Evolutionary conservation across 2,888 invertebrate genomes (phyloP).

Genomic region (Acrobasis repandana): DNA sequence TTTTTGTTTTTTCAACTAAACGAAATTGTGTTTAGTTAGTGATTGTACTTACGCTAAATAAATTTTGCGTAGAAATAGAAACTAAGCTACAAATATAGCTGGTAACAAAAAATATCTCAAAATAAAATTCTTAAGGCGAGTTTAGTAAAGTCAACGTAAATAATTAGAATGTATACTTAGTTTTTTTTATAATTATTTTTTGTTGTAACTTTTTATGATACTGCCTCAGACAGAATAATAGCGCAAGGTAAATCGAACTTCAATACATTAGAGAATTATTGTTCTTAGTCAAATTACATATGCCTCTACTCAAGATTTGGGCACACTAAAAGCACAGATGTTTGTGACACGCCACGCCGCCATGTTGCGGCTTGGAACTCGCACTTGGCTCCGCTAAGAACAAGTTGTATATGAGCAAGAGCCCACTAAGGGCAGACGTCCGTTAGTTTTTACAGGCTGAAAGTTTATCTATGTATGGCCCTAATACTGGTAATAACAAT

Average conservation of each 20-base stretch:
- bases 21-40: too few species aligned
- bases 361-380: background rate
- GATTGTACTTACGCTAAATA: too few species aligned
- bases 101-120: background rate
- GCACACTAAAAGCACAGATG: background rate
- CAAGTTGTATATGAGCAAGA: too few species aligned
- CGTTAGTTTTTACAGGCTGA: too few species aligned
- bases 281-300: slow-evolving; percentile 4
- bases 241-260: background rate
- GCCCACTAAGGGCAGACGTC: too few species aligned
- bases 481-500: too few species aligned
- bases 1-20: too few species aligned
- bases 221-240: background rate
- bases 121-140: too few species aligned
- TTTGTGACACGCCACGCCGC: background rate
- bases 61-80: background rate
- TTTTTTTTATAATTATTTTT: background rate
- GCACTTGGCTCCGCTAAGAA: background rate
- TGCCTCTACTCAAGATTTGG: background rate
- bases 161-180: background rate
- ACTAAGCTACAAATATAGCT: background rate
- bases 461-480: too few species aligned
- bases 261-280: slow-evolving; percentile 4
- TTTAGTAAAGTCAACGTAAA: background rate
- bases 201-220: background rate